phyloP scores from a whole-genome alignment of 1,140 invertebrate genomes.

The Archivesica marissinica region DNA sequence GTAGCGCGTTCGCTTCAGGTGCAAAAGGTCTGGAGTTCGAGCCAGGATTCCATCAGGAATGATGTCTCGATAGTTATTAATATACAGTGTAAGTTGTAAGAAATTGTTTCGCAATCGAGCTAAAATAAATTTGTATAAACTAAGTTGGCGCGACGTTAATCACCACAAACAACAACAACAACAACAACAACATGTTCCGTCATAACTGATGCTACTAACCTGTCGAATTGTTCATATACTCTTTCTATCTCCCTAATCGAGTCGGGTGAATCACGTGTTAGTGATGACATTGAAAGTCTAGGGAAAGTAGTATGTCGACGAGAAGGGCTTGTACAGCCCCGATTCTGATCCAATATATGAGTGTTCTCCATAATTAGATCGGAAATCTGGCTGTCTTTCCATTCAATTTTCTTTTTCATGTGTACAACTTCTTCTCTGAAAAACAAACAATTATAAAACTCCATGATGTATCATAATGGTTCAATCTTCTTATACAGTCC shows the following conservation, averaged over 20 bases:
- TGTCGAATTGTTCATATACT: slow-evolving; percentile 48
- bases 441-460: neutral
- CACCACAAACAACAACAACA: too few relatives aligned
- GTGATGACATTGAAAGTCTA: neutral
- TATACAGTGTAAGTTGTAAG: too few relatives aligned
- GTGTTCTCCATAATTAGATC: slow-evolving; percentile 53
- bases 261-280: slow-evolving; percentile 35
- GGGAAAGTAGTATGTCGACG: neutral
- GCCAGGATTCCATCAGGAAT: too few relatives aligned
- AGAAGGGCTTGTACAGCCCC: neutral
- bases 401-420: slow-evolving; percentile 60
- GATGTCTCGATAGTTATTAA: too few relatives aligned
- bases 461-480: too few relatives aligned
- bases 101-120: too few relatives aligned
- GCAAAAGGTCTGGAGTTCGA: too few relatives aligned
- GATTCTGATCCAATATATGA: too few relatives aligned
- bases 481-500: too few relatives aligned
- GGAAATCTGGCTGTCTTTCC: slow-evolving; percentile 60
- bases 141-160: neutral
- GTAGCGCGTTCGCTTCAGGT: too few relatives aligned
- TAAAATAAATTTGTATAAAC: too few relatives aligned
- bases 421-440: slow-evolving; percentile 58
- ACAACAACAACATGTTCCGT: too few relatives aligned
- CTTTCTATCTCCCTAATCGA: slow-evolving; percentile 45
- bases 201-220: neutral